Evolutionary conservation across 2,113 vertebrate species (phyloP).

Genomic region (Aegotheles bennettii): DNA sequence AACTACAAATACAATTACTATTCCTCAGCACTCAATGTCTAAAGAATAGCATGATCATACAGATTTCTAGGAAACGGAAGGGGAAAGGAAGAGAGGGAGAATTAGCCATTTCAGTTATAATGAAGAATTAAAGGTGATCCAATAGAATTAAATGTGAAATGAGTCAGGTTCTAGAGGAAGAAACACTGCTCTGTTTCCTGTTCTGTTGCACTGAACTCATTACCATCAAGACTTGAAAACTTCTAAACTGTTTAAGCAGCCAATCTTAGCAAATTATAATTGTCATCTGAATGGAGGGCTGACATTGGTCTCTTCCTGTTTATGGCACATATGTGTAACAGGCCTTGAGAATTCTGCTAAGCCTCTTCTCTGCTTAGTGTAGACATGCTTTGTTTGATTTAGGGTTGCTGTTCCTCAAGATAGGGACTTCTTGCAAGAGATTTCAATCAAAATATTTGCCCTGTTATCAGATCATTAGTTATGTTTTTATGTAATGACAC

Average conservation of each 20-base stretch:
- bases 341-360: neutral
- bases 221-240: neutral
- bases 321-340: neutral
- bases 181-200: neutral
- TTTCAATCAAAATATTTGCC: slow-evolving; percentile 40
- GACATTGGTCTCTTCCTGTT: neutral
- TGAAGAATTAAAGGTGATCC: neutral
- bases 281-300: accelerated
- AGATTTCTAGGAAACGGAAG: neutral
- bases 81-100: neutral
- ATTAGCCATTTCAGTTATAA: neutral
- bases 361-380: neutral
- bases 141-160: neutral
- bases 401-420: neutral
- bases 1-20: neutral
- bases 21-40: neutral
- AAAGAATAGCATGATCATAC: neutral
- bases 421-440: neutral
- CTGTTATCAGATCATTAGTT: slow-evolving; percentile 47
- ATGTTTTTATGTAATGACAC: slow-evolving; percentile 10
- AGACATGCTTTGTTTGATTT: neutral
- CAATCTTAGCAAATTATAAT: neutral
- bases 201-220: neutral
- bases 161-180: neutral
- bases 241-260: neutral